Evolutionary conservation across 1,140 invertebrate species (phyloP).

Genomic region (Drosophila parabipectinata): DNA sequence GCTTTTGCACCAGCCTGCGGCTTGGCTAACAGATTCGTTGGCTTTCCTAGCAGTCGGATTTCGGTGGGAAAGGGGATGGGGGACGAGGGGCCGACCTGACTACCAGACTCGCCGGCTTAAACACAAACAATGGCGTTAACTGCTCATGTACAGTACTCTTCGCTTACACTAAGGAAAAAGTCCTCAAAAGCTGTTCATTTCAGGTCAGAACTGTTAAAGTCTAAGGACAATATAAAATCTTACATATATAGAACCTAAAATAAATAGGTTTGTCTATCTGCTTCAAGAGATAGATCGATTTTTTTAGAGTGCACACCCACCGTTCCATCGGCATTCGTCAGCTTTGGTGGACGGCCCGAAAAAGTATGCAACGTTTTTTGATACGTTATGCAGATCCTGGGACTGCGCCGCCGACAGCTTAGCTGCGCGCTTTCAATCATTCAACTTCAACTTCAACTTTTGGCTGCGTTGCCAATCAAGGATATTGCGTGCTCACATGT

Average conservation of each 20-base stretch:
- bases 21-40: constrained; percentile 76
- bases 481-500: constrained; percentile 79
- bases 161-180: constrained; percentile 17
- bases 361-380: constrained; percentile 66
- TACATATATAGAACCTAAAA: not conserved
- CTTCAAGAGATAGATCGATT: not conserved
- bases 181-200: not conserved
- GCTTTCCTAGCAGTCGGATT: constrained; percentile 45
- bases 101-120: constrained; percentile 55
- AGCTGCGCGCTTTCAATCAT: constrained; percentile 63
- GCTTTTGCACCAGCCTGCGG: constrained; percentile 56
- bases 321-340: not conserved
- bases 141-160: constrained; percentile 23
- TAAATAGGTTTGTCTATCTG: not conserved
- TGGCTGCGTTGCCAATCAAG: constrained; percentile 66
- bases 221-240: not conserved
- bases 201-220: not conserved
- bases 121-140: constrained; percentile 74
- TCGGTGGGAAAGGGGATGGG: not conserved
- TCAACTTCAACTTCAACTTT: constrained; percentile 31
- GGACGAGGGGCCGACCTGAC: constrained; percentile 35
- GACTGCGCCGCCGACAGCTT: constrained; percentile 46
- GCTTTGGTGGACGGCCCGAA: constrained; percentile 46
- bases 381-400: constrained; percentile 62
- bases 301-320: not conserved